These are phyloP conservation scores for Grapholita molesta DNA, from an alignment of 1,140 invertebrate genomes.

Conservation along the genomic window DNA sequence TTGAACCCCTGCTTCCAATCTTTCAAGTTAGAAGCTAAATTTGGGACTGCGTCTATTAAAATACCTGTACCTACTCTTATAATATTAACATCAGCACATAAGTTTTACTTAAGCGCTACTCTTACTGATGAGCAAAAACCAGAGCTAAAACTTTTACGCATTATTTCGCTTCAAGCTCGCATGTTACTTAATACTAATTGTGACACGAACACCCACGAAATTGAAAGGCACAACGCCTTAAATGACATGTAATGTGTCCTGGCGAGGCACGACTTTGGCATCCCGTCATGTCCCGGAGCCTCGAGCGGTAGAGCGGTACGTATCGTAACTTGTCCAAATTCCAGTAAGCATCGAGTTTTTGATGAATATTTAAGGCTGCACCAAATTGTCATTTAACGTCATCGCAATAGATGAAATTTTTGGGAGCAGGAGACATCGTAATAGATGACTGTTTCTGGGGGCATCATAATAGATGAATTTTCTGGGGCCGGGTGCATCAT, in stretches of 20 bases:
- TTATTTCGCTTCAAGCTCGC: background rate
- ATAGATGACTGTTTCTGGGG: too few relatives aligned
- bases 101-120: too few relatives aligned
- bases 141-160: background rate
- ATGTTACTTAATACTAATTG: background rate
- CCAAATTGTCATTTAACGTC: background rate
- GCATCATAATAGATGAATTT: too few relatives aligned
- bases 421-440: too few relatives aligned
- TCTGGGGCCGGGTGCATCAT: too few relatives aligned
- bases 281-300: constrained; percentile 30
- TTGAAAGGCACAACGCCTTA: constrained; percentile 29
- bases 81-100: too few relatives aligned
- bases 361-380: too few relatives aligned
- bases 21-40: too few relatives aligned
- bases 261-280: constrained; percentile 32
- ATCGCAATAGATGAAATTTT: background rate
- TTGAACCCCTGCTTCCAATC: too few relatives aligned
- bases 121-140: too few relatives aligned
- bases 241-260: constrained; percentile 38
- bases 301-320: background rate
- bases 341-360: background rate
- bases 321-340: background rate
- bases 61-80: too few relatives aligned
- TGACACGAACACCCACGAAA: constrained; percentile 27
- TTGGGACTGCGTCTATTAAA: too few relatives aligned